Evolutionary conservation across 2,888 invertebrate genomes (phyloP).

Genomic region (Platerodrilus igneus): DNA sequence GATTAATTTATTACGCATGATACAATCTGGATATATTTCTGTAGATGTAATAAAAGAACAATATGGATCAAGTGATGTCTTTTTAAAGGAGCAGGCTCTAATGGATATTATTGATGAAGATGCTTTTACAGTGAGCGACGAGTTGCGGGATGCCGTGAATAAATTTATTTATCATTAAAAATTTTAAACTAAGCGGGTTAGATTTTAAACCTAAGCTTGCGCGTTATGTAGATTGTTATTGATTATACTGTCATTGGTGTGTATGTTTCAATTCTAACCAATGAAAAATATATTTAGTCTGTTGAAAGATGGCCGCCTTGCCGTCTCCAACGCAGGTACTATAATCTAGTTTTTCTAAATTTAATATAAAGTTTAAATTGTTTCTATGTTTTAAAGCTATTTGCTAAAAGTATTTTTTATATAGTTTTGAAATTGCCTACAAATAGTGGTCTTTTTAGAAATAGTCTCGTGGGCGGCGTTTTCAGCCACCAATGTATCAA

Average conservation of each 20-base stretch:
- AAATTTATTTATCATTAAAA: no score
- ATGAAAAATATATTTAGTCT: slow-evolving; percentile 40
- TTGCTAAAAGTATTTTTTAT: no score
- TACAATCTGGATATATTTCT: slow-evolving; percentile 39
- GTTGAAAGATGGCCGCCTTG: slow-evolving; percentile 75
- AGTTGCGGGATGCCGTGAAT: no score
- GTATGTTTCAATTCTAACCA: slow-evolving; percentile 34
- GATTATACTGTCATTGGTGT: slow-evolving; percentile 40
- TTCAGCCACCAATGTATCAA: slow-evolving; percentile 29
- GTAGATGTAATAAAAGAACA: slow-evolving; percentile 38
- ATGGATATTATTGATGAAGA: slow-evolving; percentile 31
- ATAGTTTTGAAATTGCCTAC: no score
- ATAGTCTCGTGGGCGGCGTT: slow-evolving; percentile 41
- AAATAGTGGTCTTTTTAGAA: no score
- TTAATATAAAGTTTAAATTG: no score
- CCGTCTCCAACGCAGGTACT: slow-evolving; percentile 82
- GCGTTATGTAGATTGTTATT: no score
- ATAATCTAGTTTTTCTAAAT: no score
- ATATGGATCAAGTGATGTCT: slow-evolving; percentile 39
- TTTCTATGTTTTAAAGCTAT: no score
- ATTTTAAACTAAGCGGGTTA: no score
- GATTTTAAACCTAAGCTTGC: no score
- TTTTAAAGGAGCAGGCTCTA: slow-evolving; percentile 36
- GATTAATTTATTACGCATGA: slow-evolving; percentile 38
- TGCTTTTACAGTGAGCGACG: slow-evolving; percentile 29